Evolutionary conservation across 2,888 invertebrate genomes (phyloP), one percentile per base, ranked within the genome.

Genomic region (Adineta ricciae): DNA sequence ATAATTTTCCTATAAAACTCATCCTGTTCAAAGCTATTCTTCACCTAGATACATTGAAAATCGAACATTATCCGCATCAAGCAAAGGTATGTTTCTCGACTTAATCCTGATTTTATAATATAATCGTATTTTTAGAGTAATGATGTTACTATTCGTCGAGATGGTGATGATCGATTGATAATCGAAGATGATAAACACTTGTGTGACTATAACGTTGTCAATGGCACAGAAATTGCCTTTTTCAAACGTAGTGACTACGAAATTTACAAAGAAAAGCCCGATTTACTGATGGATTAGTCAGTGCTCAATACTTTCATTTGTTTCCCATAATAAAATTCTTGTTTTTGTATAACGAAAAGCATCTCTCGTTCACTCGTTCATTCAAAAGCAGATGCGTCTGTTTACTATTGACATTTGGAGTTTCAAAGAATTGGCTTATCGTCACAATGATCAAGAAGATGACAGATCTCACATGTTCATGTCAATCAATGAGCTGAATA

Each of bases 161-260:
- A 89, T n/a, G 87, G 89, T 86, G 90, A 90, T 86, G 89, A 89
- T 8, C 86, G 84, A 24, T 86, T 90, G 9, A 88, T 88, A 11
- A 83, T 89, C 27, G 87, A 88, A 73, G 86, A 87, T 16, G 88
- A 87, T 9, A 64, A 86, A 9, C 87, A 88, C 24, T 87, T 90
- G 32, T 54, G 56, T 21, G 87, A 88, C 24, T 88, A 88, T 87
- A 88, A 88, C 9, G 87, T 90, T 88, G 88, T 87, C 52, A 87
- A 90, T 87, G 90, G 90, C 87, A 90, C 90, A 21, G 90, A 90
- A 87, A 88, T 90, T 46, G 89, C 89, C 9, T 89, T 88, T 86
- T 90, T 90, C 87, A 88, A 88, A 64, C 82, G 88, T 85, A 87
- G 87, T n/a, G 90, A 90, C 50, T 88, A 88, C 64, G 84, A 86